phyloP scores from a whole-genome alignment of 1,140 invertebrate species.

The Temnothorax longispinosus region DNA sequence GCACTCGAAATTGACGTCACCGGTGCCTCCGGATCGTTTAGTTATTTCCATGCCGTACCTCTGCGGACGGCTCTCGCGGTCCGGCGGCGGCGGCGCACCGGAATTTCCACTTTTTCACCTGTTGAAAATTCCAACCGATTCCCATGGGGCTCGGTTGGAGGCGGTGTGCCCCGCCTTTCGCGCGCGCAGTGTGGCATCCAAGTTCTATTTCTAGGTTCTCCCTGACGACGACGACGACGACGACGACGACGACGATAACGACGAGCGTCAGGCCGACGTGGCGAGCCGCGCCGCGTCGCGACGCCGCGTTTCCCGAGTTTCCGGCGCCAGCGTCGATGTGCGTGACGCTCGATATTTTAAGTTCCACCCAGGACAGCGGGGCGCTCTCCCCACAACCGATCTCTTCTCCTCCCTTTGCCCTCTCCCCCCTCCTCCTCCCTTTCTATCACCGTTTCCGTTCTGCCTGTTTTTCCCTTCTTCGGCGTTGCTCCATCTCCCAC shows the following conservation, averaged over 20 bases:
- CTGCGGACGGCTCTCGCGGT: neutral
- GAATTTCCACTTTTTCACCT: slow-evolving; percentile 64
- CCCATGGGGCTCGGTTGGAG: neutral
- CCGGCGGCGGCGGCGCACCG: neutral
- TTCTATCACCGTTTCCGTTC: neutral
- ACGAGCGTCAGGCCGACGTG: neutral
- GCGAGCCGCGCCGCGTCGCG: slow-evolving; percentile 10
- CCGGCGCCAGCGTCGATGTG: slow-evolving; percentile 61
- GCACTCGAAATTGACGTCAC: slow-evolving; percentile 25
- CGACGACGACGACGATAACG: neutral
- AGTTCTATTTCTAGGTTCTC: slow-evolving; percentile 63
- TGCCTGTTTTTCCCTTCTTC: slow-evolving; percentile 8
- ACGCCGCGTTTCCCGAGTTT: slow-evolving; percentile 54
- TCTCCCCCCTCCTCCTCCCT: too few relatives aligned
- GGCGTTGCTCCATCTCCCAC: neutral
- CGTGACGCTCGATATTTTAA: slow-evolving; percentile 66
- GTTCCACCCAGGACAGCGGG: slow-evolving; percentile 14
- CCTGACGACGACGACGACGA: slow-evolving; percentile 12
- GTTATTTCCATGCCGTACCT: neutral
- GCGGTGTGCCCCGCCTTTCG: neutral
- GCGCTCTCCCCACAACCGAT: slow-evolving; percentile 15
- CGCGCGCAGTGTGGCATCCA: slow-evolving; percentile 8
- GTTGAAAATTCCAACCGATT: slow-evolving; percentile 58
- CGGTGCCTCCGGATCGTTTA: neutral
- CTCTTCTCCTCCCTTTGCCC: neutral